Percentiles rank a stretch among this genome's conserved stretches.
Evolutionary conservation across 2,797 vertebrate genomes (phyloP).

Genomic region (Artibeus jamaicensis): DNA sequence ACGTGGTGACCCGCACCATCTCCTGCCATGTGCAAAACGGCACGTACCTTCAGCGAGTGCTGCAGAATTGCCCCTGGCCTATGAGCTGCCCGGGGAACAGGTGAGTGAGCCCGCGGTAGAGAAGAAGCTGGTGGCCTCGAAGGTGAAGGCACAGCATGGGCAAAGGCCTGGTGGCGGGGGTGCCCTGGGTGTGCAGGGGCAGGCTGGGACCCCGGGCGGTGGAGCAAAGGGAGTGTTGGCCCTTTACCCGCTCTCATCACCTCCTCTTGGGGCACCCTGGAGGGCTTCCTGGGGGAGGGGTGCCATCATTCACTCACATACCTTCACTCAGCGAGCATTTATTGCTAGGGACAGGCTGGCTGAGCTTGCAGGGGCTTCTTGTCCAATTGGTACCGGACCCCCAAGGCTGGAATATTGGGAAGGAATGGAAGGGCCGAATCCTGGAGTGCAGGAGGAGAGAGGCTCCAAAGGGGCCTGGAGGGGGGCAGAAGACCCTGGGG

Average conservation of each 20-base stretch:
- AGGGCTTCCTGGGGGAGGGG: not conserved
- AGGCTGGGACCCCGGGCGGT: not conserved
- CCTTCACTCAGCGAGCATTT: not conserved
- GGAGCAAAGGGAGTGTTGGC: not conserved
- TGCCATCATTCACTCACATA: not conserved
- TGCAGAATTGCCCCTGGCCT: slow-evolving; percentile 95
- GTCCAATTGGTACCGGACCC: not conserved
- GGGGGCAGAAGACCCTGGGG: not conserved
- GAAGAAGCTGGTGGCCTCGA: not conserved
- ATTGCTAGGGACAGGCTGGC: not conserved
- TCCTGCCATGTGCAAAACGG: slow-evolving; percentile 96
- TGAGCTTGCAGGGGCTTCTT: not conserved
- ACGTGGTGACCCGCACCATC: slow-evolving; percentile 90
- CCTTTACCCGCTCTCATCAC: not conserved
- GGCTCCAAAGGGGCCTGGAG: not conserved
- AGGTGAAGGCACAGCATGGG: not conserved
- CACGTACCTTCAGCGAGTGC: slow-evolving; percentile 92
- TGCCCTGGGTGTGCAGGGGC: not conserved
- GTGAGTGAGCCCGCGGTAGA: slow-evolving; percentile 80
- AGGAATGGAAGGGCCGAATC: not conserved
- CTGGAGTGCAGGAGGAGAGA: not conserved
- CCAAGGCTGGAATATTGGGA: not conserved
- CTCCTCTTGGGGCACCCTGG: not conserved
- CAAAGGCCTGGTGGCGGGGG: not conserved
- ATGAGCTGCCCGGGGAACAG: slow-evolving; percentile 92